Evolutionary conservation across 2,888 invertebrate species (phyloP), one percentile per base, ranked within the genome.

Genomic region (Watsonalla cultraria): DNA sequence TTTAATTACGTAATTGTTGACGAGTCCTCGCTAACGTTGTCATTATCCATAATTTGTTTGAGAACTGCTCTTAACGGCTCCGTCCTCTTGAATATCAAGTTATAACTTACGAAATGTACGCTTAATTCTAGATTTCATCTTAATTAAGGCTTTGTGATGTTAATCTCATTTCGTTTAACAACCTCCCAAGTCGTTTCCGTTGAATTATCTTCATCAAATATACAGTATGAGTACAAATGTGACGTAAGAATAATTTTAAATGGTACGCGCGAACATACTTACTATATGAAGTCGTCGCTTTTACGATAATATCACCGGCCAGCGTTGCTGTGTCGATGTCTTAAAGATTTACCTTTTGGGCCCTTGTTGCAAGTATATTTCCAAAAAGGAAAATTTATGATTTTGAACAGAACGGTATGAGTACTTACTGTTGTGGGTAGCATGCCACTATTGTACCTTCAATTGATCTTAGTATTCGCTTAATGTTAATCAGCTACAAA

Each of bases 251-350:
- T 39, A 6, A 39, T 49, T 67, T 66, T 65, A 62, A 56, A 61
- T 57, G 58, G 72, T 72, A 66, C 68, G 65, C 74, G 73, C 65
- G 58, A 74, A 76, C 80, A 72, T 76, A 69, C 62, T 55, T 75
- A 66, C 68, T 67, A 74, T 74, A 72, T 59, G 59, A 62, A 62
- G 67, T 69, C 66, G 69, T 69, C 60, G 54, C 53, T 72, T 74
- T 81, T 74, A 56, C 65, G 80, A 82, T 81, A 77, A 74, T 58
- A 78, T 81, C 81, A 48, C 74, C 69, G 75, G 59, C 52, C 14
- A 66, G 64, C 77, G 72, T 80, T 78, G 68, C 66, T 72, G 76
- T 57, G 64, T 74, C 64, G 62, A 68, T 73, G 61, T 68, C 59
- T 57, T 61, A 37, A 37, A 34, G 35, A 48, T 64, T 64, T 59